phyloP scores from a whole-genome alignment of 2,113 vertebrate species.

The Paramisgurnus dabryanus region DNA sequence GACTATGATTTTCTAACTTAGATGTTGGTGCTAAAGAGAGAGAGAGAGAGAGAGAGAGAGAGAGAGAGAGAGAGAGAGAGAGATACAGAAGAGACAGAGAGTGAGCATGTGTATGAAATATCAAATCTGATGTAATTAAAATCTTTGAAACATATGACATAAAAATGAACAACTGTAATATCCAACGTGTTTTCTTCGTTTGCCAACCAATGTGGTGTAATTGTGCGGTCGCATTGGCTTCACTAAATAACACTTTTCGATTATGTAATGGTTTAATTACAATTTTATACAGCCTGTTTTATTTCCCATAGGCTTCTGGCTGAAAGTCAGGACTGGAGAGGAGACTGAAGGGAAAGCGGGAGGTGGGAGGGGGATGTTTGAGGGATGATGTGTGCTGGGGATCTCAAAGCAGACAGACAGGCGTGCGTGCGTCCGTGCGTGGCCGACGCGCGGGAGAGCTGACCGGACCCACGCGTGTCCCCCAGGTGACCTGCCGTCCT shows the following conservation, averaged over 20 bases:
- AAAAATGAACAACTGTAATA: slow-evolving; percentile 24
- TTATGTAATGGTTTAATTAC: slow-evolving; percentile 43
- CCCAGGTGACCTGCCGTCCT: slow-evolving; percentile 58
- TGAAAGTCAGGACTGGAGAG: slow-evolving; percentile 34
- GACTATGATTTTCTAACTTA: slow-evolving; percentile 19
- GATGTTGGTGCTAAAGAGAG: slow-evolving; percentile 1
- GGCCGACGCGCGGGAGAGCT: slow-evolving; percentile 42
- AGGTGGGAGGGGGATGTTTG: neutral
- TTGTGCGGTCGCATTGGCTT: slow-evolving; percentile 37
- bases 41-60: neutral
- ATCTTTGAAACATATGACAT: slow-evolving; percentile 41
- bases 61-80: neutral
- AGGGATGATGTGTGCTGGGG: neutral
- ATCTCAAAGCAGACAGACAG: slow-evolving; percentile 29
- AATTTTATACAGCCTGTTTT: slow-evolving; percentile 20
- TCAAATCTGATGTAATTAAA: slow-evolving; percentile 37
- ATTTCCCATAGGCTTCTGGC: slow-evolving; percentile 30
- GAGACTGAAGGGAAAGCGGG: neutral
- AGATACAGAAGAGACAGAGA: neutral
- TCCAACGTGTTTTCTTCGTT: slow-evolving; percentile 13
- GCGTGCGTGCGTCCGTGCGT: slow-evolving; percentile 19
- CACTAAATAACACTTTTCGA: slow-evolving; percentile 26
- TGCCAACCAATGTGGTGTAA: slow-evolving; percentile 34
- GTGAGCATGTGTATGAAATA: slow-evolving; percentile 14
- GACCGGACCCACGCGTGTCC: slow-evolving; percentile 60